Evolutionary conservation across 2,113 vertebrate genomes (phyloP), one percentile per base, ranked within the genome.

Genomic region (Regulus satrapa): DNA sequence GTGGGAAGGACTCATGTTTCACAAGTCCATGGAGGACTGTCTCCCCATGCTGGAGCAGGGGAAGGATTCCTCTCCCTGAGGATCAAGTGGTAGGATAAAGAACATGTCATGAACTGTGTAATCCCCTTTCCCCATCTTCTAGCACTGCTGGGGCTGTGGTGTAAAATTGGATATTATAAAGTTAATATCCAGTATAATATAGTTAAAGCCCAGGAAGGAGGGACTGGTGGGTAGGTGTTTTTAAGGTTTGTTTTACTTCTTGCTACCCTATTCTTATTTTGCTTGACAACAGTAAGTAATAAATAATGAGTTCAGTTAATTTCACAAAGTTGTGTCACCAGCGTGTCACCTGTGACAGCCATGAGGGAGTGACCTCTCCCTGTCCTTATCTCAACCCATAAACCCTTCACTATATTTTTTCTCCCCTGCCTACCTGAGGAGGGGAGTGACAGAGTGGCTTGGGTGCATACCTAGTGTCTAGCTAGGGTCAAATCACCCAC

Each of bases 141-240:
- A 54, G 5, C 2, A 0, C 40, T 8, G 3, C 55, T 55, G 20
- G 16, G 32, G 24, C 40, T 20, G n/a, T 12, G 5, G 6, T 34
- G 41, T 48, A 31, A 63, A 71, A 71, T 20, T 0, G n/a, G n/a
- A n/a, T n/a, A n/a, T n/a, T n/a, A n/a, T n/a, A n/a, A n/a, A n/a
- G n/a, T n/a, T n/a, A n/a, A n/a, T n/a, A n/a, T n/a, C n/a, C n/a
- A n/a, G n/a, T n/a, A n/a, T n/a, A n/a, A n/a, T n/a, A n/a, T n/a
- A n/a, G n/a, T n/a, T n/a, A n/a, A n/a, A n/a, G n/a, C 11, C 9
- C 25, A 40, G 56, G 29, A 55, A 48, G 49, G 25, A 63, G 16
- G 14, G 14, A 41, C 20, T 38, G 17, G 17, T 31, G 40, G 10
- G 10, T 20, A 71, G 34, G 8, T 26, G 11, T 10, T 34, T 62